Conservation (phyloP, 1,140 invertebrate species). For the Tyrophagus putrescentiae region DNA sequence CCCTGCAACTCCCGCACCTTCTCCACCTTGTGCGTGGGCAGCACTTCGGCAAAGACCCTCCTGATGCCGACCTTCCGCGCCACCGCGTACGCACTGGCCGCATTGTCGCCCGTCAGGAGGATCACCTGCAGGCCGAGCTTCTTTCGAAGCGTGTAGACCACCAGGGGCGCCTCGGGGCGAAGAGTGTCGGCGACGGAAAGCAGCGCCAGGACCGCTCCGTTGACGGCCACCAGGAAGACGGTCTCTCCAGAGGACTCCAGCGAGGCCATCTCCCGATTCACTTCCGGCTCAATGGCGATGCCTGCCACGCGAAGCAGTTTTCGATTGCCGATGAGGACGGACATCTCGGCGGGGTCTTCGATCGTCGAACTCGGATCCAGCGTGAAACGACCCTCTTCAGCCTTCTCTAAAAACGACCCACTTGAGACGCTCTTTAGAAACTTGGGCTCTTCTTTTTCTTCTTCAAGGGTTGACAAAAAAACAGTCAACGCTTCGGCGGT, state of each 20-base stretch:
- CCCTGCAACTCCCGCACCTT: slow-evolving; percentile 42
- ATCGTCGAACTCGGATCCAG: no score
- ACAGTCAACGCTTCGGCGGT: neutral
- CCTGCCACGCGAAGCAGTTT: slow-evolving; percentile 90
- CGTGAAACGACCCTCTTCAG: neutral
- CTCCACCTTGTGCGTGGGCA: slow-evolving; percentile 85
- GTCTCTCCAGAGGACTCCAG: slow-evolving; percentile 81
- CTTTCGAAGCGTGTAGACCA: slow-evolving; percentile 69
- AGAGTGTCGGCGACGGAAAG: slow-evolving; percentile 75
- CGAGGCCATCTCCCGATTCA: slow-evolving; percentile 56
- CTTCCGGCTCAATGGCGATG: slow-evolving; percentile 51
- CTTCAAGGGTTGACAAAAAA: neutral
- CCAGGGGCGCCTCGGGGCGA: slow-evolving; percentile 89
- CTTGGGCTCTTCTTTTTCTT: neutral
- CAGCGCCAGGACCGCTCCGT: slow-evolving; percentile 60
- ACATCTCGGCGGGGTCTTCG: no score
- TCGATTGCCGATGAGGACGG: slow-evolving; percentile 79
- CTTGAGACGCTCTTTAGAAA: neutral
- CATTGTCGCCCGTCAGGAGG: slow-evolving; percentile 89
- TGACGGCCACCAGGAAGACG: slow-evolving; percentile 70
- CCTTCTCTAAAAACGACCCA: neutral
- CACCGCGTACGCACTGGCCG: slow-evolving; percentile 83
- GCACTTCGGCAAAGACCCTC: slow-evolving; percentile 86
- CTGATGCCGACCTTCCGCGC: slow-evolving; percentile 86
- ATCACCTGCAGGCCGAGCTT: slow-evolving; percentile 85